These are phyloP conservation scores for Bradypodion pumilum DNA, from an alignment of 2,797 vertebrate species.

Conservation along the genomic window DNA sequence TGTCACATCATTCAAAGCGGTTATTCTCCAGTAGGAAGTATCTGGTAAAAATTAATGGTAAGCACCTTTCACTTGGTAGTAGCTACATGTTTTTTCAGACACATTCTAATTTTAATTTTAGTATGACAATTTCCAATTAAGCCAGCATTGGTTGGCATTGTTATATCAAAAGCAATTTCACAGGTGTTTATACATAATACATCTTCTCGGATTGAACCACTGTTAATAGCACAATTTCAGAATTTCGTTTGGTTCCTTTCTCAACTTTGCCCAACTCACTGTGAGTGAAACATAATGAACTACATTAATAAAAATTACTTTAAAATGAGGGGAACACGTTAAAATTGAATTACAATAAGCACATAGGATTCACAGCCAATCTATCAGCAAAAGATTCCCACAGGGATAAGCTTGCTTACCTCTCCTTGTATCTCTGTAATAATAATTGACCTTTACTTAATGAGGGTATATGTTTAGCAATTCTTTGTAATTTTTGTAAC, in stretches of 20 bases:
- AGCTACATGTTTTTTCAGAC: neutral
- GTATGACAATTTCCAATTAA: conserved; percentile 13
- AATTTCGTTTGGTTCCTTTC: neutral
- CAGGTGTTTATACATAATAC: conserved; percentile 22
- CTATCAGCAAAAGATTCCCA: neutral
- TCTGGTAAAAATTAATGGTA: neutral
- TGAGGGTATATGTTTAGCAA: neutral
- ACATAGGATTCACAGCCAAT: conserved; percentile 20
- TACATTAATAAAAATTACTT: conserved; percentile 28
- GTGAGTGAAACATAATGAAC: conserved; percentile 15
- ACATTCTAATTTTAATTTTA: conserved; percentile 29
- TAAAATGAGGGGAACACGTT: conserved; percentile 23
- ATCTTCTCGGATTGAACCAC: neutral
- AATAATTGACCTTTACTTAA: conserved; percentile 2
- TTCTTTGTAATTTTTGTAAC: neutral
- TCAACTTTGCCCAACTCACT: conserved; percentile 9
- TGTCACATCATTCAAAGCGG: neutral
- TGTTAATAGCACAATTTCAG: conserved; percentile 8
- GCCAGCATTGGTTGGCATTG: neutral
- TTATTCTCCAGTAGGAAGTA: neutral
- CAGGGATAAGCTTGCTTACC: conserved; percentile 8
- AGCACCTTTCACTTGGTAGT: neutral
- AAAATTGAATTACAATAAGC: conserved; percentile 25
- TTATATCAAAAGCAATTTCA: conserved; percentile 24
- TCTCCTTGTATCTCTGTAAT: conserved; percentile 1